Evolutionary conservation across 23 tunicate species (phyloP).

Genomic region (Corella eumyota): DNA sequence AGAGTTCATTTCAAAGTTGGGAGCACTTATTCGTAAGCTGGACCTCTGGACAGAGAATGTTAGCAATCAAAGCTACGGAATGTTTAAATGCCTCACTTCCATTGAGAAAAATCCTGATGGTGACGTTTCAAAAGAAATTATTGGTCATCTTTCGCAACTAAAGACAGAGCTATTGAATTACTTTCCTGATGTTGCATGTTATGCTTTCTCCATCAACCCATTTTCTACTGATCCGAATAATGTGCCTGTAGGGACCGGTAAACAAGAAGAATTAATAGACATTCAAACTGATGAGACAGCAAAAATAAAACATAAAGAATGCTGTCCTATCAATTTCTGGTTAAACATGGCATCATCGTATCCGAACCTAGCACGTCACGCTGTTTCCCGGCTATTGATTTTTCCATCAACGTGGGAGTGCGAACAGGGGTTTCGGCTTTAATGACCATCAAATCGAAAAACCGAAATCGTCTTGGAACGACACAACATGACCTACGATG

Average conservation of each 20-base stretch:
- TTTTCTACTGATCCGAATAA: conserved; percentile 28
- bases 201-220: conserved; percentile 19
- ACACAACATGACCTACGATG: conserved; percentile 50
- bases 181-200: conserved; percentile 44
- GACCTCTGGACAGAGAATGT: conserved; percentile 52
- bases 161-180: conserved; percentile 12
- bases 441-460: conserved; percentile 41
- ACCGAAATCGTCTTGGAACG: conserved; percentile 39
- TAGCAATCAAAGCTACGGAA: conserved; percentile 41
- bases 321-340: conserved; percentile 66
- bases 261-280: conserved; percentile 47
- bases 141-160: not conserved
- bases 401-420: conserved; percentile 56
- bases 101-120: not conserved
- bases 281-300: conserved; percentile 59
- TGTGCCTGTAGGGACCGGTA: conserved; percentile 46
- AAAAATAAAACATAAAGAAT: conserved; percentile 36
- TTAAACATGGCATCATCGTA: conserved; percentile 38
- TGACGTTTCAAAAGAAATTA: conserved; percentile 2
- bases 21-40: conserved; percentile 43
- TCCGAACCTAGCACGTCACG: conserved; percentile 33
- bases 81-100: conserved; percentile 15
- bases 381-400: conserved; percentile 42
- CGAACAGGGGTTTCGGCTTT: conserved; percentile 50
- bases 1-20: conserved; percentile 19